These are phyloP conservation scores for Aurelia coerulea DNA, from an alignment of 30 jellyfish, hydroid and myxozoan genomes.

Conservation along the genomic window DNA sequence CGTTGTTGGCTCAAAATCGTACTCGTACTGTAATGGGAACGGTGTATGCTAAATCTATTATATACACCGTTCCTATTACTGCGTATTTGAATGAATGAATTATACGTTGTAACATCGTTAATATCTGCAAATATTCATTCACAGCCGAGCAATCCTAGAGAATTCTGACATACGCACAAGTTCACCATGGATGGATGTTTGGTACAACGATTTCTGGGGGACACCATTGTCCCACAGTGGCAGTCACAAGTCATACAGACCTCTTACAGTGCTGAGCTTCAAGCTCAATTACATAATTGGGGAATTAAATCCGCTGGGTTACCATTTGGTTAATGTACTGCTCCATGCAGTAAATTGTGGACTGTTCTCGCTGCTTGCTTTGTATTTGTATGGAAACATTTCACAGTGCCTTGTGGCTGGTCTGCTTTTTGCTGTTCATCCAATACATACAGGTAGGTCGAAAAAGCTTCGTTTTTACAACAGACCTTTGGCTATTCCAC, in stretches of 20 bases:
- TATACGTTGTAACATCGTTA: neutral
- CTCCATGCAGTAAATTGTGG: slow-evolving; percentile 75
- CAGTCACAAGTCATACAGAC: slow-evolving; percentile 95
- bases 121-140: slow-evolving; percentile 9
- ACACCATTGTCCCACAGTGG: slow-evolving; percentile 95
- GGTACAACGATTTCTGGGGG: slow-evolving; percentile 93
- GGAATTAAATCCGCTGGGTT: slow-evolving; percentile 80
- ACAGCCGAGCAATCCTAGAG: slow-evolving; percentile 80
- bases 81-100: no score
- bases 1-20: no score
- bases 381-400: neutral
- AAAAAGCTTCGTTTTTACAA: neutral
- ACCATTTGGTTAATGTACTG: slow-evolving; percentile 69
- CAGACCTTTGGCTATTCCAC: no score
- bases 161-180: slow-evolving; percentile 73
- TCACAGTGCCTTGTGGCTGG: slow-evolving; percentile 75
- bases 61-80: no score
- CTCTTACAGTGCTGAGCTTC: slow-evolving; percentile 78
- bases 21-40: no score
- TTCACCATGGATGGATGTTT: slow-evolving; percentile 67
- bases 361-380: slow-evolving; percentile 60
- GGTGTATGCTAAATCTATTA: no score
- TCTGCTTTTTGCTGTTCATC: slow-evolving; percentile 88
- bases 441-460: slow-evolving; percentile 87
- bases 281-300: slow-evolving; percentile 77